Conservation (phyloP, 2,113 vertebrate species). For the Sardina pilchardus region DNA sequence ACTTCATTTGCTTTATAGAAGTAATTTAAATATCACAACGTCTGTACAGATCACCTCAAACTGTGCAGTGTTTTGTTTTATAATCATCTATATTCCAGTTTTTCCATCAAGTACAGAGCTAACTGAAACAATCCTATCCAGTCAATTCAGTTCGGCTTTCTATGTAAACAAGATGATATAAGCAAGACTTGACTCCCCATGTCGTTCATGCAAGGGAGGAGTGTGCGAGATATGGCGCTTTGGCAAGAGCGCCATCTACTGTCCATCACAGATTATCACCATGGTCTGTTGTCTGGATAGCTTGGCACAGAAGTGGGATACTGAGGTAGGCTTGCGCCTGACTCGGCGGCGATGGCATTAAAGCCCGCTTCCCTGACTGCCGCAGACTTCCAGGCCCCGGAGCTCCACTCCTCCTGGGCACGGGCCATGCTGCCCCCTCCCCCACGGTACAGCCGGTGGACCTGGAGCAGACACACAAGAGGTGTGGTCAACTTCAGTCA, state of each 20-base stretch:
- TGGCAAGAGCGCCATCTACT: constrained; percentile 53
- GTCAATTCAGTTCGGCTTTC: constrained; percentile 8
- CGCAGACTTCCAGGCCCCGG: constrained; percentile 80
- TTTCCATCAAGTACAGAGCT: not conserved
- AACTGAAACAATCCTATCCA: not conserved
- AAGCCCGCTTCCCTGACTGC: constrained; percentile 80
- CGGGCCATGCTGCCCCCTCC: constrained; percentile 85
- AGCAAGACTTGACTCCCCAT: not conserved
- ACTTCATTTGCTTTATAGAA: not conserved
- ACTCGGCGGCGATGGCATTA: constrained; percentile 73
- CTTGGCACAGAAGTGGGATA: constrained; percentile 88
- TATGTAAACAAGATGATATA: constrained; percentile 4
- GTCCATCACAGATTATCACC: constrained; percentile 59
- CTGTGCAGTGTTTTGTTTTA: not conserved
- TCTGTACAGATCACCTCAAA: not conserved
- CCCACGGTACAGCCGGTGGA: constrained; percentile 89
- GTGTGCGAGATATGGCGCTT: not conserved
- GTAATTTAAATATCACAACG: not conserved
- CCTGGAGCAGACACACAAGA: constrained; percentile 64
- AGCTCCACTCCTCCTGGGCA: constrained; percentile 90
- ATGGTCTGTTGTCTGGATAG: constrained; percentile 79
- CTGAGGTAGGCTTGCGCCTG: constrained; percentile 87
- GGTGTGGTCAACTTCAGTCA: not conserved
- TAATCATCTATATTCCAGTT: not conserved
- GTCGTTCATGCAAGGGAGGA: not conserved